These are phyloP conservation scores for Itoplectis maculator DNA, from an alignment of 2,888 invertebrate genomes.

Conservation along the genomic window DNA sequence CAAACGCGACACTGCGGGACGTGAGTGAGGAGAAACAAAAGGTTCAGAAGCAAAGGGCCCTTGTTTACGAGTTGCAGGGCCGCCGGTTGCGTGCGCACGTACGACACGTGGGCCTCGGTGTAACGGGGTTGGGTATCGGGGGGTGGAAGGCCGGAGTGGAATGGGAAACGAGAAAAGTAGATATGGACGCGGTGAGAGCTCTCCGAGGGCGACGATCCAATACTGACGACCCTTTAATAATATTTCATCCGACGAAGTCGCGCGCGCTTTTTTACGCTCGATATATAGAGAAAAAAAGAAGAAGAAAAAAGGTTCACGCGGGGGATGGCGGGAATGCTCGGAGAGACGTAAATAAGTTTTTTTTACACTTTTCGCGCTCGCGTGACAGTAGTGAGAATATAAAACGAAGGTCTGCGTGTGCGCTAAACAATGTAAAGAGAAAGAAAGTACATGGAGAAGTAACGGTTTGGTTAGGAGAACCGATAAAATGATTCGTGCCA, in stretches of 20 bases:
- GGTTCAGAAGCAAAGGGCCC: conserved; percentile 25
- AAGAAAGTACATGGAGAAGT: too few relatives aligned
- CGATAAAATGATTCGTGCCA: too few relatives aligned
- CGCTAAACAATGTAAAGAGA: not conserved
- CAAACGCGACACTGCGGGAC: not conserved
- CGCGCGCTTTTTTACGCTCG: conserved; percentile 48
- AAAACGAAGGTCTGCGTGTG: conserved; percentile 33
- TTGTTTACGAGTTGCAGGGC: conserved; percentile 52
- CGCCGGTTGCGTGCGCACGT: conserved; percentile 18
- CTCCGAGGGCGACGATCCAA: conserved; percentile 58
- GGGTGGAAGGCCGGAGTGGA: conserved; percentile 3
- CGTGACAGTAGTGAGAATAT: conserved; percentile 46
- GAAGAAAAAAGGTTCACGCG: conserved; percentile 11
- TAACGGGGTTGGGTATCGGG: not conserved
- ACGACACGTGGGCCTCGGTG: conserved; percentile 8
- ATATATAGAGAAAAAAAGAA: not conserved
- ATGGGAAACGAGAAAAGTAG: conserved; percentile 58
- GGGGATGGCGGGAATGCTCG: conserved; percentile 32
- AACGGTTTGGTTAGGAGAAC: too few relatives aligned
- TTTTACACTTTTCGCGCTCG: conserved; percentile 51
- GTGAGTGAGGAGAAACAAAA: conserved; percentile 3
- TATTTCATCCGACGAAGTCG: conserved; percentile 52
- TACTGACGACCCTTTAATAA: conserved; percentile 63
- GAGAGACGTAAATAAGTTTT: conserved; percentile 61
- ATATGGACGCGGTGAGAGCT: conserved; percentile 34